phyloP scores from a whole-genome alignment of 1,140 invertebrate genomes.

The Medauroidea extradentata region DNA sequence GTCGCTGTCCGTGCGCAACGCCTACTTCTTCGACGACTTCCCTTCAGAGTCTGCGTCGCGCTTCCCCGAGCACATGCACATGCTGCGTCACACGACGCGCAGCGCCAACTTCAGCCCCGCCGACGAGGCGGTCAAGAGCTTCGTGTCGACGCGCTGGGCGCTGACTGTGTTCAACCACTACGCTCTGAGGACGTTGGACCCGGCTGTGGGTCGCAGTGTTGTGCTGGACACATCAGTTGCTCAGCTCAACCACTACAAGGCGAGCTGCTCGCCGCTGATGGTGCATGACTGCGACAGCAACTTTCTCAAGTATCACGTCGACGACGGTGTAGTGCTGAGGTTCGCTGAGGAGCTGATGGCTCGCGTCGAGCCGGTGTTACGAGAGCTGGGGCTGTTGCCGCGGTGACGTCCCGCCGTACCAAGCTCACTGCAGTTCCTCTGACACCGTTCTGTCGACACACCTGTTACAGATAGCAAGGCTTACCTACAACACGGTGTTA shows the following conservation, averaged over 20 bases:
- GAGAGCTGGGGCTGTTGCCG: not conserved
- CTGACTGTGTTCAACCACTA: slow-evolving; percentile 73
- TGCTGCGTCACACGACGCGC: slow-evolving; percentile 35
- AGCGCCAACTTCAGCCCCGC: slow-evolving; percentile 54
- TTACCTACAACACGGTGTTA: too few relatives aligned
- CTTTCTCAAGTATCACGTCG: not conserved
- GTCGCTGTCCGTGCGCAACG: slow-evolving; percentile 60
- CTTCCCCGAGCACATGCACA: slow-evolving; percentile 27
- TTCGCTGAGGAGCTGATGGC: not conserved
- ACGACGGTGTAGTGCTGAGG: not conserved
- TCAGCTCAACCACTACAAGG: slow-evolving; percentile 57
- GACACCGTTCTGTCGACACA: too few relatives aligned
- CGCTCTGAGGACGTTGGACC: slow-evolving; percentile 54
- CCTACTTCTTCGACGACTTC: slow-evolving; percentile 54
- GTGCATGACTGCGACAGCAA: slow-evolving; percentile 6
- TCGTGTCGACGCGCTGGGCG: slow-evolving; percentile 58
- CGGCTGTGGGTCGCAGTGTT: slow-evolving; percentile 48
- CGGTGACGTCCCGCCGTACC: too few relatives aligned
- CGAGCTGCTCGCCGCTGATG: slow-evolving; percentile 28
- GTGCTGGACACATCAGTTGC: slow-evolving; percentile 46
- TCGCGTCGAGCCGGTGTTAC: not conserved
- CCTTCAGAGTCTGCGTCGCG: not conserved
- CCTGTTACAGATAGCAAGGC: too few relatives aligned
- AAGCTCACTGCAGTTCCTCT: too few relatives aligned
- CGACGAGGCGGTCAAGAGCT: slow-evolving; percentile 66